Percentiles rank a stretch among this genome's conserved stretches.
Conservation (phyloP, 2,888 invertebrate genomes). For the Conistra vaccinii region DNA sequence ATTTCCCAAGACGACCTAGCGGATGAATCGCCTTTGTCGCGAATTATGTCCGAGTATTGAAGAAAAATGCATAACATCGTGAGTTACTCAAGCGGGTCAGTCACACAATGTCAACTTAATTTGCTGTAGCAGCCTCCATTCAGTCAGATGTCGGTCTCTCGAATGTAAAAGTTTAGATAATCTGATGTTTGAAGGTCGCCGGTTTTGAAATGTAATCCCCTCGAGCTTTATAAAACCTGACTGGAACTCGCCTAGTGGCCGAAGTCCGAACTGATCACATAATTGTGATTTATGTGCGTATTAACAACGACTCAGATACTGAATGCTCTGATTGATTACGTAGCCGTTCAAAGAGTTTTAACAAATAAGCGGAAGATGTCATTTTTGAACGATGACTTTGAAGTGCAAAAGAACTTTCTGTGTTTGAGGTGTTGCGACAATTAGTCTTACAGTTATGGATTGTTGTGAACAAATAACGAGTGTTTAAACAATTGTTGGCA, state of each 20-base stretch:
- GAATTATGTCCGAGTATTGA: conserved; percentile 62
- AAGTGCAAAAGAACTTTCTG: conserved; percentile 26
- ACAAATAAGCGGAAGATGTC: conserved; percentile 8
- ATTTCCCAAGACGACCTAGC: conserved; percentile 51
- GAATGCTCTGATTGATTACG: conserved; percentile 25
- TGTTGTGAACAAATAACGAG: conserved; percentile 59
- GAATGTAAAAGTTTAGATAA: conserved; percentile 86
- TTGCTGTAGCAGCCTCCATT: conserved; percentile 76
- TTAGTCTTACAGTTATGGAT: conserved; percentile 56
- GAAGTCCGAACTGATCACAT: conserved; percentile 53
- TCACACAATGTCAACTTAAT: conserved; percentile 80
- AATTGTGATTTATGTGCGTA: conserved; percentile 65
- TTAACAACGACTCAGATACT: conserved; percentile 33
- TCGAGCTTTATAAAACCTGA: conserved; percentile 78
- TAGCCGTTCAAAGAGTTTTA: background rate
- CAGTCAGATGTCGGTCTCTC: conserved; percentile 74
- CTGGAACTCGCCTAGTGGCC: conserved; percentile 54
- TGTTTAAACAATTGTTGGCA: conserved; percentile 69
- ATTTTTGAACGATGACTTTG: background rate
- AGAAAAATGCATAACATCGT: conserved; percentile 66
- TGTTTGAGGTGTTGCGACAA: conserved; percentile 37
- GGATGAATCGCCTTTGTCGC: conserved; percentile 55
- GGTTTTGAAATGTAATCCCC: conserved; percentile 84
- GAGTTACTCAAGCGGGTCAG: conserved; percentile 74
- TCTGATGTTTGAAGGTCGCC: conserved; percentile 83